phyloP scores from a whole-genome alignment of 2,113 vertebrate species.

The Limnothrissa miodon region DNA sequence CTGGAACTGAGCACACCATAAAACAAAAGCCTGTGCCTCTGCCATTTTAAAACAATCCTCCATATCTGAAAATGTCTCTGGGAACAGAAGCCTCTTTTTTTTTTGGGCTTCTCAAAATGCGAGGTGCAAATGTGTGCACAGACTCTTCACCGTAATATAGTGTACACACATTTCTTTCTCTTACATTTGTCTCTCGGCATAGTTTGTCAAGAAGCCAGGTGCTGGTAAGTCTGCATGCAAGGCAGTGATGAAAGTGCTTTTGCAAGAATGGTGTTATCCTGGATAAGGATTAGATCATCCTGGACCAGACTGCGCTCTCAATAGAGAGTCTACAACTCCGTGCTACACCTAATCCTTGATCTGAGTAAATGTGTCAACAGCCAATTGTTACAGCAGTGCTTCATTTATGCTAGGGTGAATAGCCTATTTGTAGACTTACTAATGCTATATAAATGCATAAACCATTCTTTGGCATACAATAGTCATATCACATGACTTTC shows the following conservation, averaged over 20 bases:
- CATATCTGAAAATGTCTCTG: slow-evolving; percentile 14
- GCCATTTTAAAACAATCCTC: slow-evolving; percentile 21
- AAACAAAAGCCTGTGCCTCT: slow-evolving; percentile 41
- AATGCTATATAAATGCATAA: not conserved
- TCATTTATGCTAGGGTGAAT: not conserved
- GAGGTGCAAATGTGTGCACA: not conserved
- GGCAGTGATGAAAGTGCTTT: not conserved
- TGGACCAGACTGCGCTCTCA: slow-evolving; percentile 7
- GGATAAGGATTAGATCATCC: slow-evolving; percentile 13
- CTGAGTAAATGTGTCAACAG: not conserved
- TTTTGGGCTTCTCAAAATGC: not conserved
- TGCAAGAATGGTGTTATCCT: not conserved
- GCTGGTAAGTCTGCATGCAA: not conserved
- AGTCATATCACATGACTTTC: not conserved
- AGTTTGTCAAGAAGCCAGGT: not conserved
- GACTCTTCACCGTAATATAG: not conserved
- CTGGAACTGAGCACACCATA: slow-evolving; percentile 23
- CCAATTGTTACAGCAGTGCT: not conserved
- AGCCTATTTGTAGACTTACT: not conserved
- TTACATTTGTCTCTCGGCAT: not conserved
- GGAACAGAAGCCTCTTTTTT: slow-evolving; percentile 4
- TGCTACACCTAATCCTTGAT: not conserved
- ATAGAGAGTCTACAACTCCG: not conserved
- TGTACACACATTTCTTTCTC: not conserved
- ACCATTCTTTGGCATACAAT: not conserved